phyloP scores from a whole-genome alignment of 1,140 invertebrate species.

The Armadillidium nasatum region DNA sequence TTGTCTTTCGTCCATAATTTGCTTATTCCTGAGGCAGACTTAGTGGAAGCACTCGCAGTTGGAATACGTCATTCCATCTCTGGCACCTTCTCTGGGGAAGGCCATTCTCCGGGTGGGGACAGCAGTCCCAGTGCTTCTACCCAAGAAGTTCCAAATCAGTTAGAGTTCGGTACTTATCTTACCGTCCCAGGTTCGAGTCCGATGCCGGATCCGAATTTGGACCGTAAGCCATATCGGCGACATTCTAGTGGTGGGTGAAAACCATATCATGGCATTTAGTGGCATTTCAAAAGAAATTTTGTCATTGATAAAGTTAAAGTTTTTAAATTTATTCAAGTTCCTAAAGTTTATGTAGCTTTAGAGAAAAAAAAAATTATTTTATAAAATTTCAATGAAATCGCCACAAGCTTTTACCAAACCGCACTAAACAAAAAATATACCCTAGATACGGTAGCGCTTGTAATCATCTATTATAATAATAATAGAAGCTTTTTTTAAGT shows the following conservation, averaged over 20 bases:
- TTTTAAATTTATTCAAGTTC: too few relatives aligned
- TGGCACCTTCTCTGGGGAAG: neutral
- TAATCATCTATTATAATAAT: too few relatives aligned
- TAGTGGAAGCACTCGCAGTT: neutral
- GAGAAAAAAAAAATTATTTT: too few relatives aligned
- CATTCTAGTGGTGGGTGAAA: constrained; percentile 2
- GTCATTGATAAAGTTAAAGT: too few relatives aligned
- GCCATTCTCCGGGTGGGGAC: neutral
- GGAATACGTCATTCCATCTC: neutral
- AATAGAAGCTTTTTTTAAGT: too few relatives aligned
- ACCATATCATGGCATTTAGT: neutral
- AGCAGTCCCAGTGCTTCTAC: neutral
- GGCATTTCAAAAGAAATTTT: too few relatives aligned
- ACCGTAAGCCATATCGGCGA: neutral
- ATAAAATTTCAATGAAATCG: too few relatives aligned
- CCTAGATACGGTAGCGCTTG: too few relatives aligned
- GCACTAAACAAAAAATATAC: too few relatives aligned
- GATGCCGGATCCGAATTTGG: neutral
- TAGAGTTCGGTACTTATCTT: constrained; percentile 1
- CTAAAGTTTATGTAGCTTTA: too few relatives aligned
- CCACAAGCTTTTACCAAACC: too few relatives aligned
- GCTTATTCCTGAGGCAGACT: constrained; percentile 2
- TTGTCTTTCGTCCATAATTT: neutral
- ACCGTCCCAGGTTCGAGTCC: constrained; percentile 1
- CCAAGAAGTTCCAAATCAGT: neutral